A percentile compares a stretch with the other conserved stretches of the same genome.
phyloP scores from a whole-genome alignment of 2,113 vertebrate species.

The Herpetotheres cachinnans region DNA sequence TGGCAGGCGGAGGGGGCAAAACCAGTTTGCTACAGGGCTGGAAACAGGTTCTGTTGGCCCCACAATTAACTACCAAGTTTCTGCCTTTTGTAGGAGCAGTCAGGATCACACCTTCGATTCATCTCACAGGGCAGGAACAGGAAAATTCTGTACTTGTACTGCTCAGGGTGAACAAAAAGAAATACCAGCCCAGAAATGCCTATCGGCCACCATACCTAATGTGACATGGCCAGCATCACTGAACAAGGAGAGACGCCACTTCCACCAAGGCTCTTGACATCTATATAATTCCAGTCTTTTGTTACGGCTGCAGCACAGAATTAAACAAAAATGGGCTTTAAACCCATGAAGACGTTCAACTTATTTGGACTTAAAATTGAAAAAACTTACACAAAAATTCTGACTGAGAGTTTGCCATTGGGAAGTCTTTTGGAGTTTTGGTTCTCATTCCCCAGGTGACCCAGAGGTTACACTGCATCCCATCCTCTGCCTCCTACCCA shows the following conservation, averaged over 20 bases:
- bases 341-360: not conserved
- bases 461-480: not conserved
- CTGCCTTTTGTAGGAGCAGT: not conserved
- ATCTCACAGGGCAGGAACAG: not conserved
- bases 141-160: not conserved
- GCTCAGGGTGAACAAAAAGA: not conserved
- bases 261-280: not conserved
- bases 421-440: not conserved
- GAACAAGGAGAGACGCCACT: not conserved
- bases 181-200: not conserved
- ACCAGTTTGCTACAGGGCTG: not conserved
- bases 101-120: not conserved
- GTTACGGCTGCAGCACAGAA: not conserved
- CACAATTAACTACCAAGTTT: not conserved
- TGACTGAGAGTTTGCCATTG: not conserved
- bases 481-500: not conserved
- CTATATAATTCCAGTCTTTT: not conserved
- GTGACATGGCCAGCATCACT: not conserved
- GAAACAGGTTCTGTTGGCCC: constrained; percentile 5
- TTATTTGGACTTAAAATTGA: not conserved
- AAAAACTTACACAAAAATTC: not conserved
- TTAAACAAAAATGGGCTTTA: not conserved
- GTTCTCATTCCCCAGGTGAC: not conserved
- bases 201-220: accelerated
- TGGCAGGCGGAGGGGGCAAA: not conserved